Evolutionary conservation across 2,113 vertebrate genomes (phyloP), one percentile per base, ranked within the genome.

Genomic region (Redunca redunca): DNA sequence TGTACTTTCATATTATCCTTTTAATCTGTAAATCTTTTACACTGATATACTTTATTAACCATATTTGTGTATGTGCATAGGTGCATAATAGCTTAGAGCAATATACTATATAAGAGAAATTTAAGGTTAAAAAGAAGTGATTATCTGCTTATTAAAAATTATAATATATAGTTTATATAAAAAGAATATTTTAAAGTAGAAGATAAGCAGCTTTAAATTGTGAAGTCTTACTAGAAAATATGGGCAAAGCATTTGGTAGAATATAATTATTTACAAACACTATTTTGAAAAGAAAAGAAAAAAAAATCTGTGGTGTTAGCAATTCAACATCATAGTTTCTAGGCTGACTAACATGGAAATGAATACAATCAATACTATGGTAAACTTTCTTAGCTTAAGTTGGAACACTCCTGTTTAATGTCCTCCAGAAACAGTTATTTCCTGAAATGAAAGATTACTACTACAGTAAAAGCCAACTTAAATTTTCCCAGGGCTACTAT

Each of bases 11-110:
- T 60, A 88, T 67, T 92, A 5, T 80, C 25, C 50, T 92, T 96
- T 92, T 80, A 90, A 94, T 55, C 36, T 58, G 88, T 53, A 92
- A 90, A 81, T 62, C 7, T 94, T 94, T 96, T 90, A 43, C 57
- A 53, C 11, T 78, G 28, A 40, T 53, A 13, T 1, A 77, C 11
- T 78, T 83, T 92, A 92, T 58, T 74, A 97, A 62, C 12, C 21
- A 58, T 64, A 81, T 2, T 58, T 53, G 36, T 28, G 12, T 21
- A 7, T 57, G 43, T 80, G 48, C 53, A 5, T 13, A 19, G 28
- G 6, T 57, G 26, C 77, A 50, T 87, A 84, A 6, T 36, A 7
- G 23, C 46, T 62, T 85, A 33, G 30, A 96, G 25, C 15, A 95
- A 71, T 90, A 52, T 87, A 50, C 11, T 50, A 33, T 60, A 36